phyloP scores from a whole-genome alignment of 2,888 invertebrate species.

The Yponomeuta evonymella region DNA sequence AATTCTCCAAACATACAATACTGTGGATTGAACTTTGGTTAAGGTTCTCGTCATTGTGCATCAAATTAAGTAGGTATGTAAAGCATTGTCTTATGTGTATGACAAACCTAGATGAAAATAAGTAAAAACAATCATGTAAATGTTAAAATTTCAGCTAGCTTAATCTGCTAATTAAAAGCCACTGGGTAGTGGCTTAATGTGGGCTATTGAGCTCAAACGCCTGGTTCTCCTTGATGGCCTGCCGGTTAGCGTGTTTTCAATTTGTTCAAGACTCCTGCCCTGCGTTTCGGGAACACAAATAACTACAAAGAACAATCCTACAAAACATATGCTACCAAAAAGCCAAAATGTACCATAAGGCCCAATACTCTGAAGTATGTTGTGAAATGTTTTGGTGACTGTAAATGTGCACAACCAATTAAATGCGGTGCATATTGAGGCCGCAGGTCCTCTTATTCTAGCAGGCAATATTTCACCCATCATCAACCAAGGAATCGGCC shows the following conservation, averaged over 20 bases:
- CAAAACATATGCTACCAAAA: conserved; percentile 83
- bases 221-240: conserved; percentile 58
- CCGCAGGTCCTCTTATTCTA: conserved; percentile 92
- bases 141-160: background rate
- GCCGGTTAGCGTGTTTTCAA: conserved; percentile 87
- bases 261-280: conserved; percentile 94
- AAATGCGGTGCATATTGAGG: conserved; percentile 91
- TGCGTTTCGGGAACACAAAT: conserved; percentile 94
- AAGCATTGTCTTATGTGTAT: too few relatives aligned
- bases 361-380: conserved; percentile 80
- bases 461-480: conserved; percentile 95
- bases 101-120: background rate
- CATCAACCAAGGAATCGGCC: conserved; percentile 92
- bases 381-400: conserved; percentile 90
- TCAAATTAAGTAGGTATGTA: too few relatives aligned
- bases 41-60: too few relatives aligned
- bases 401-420: conserved; percentile 95
- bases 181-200: conserved; percentile 86
- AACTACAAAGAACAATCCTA: conserved; percentile 88
- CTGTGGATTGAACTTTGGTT: too few relatives aligned
- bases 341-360: conserved; percentile 89
- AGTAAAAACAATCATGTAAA: background rate
- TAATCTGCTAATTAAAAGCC: conserved; percentile 49
- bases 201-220: conserved; percentile 86
- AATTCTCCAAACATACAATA: too few relatives aligned